Base-by-base conservation (phyloP, 1,140 invertebrate species). In the Papilio glaucus region DNA sequence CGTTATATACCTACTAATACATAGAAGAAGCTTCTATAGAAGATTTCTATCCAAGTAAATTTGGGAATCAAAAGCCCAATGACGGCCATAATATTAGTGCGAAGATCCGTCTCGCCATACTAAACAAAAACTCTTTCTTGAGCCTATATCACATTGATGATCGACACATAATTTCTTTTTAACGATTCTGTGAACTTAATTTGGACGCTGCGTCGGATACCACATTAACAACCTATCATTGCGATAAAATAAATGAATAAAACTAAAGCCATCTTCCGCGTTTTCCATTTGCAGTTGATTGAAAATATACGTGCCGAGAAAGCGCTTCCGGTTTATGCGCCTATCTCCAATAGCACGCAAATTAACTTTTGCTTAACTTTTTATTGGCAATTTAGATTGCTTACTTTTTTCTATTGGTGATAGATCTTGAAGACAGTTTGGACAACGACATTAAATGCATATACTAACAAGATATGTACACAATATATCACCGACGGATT, bases 251-350 rank as follows among this genome's bases (percentile, higher is more conserved):
- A 63, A 63, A 63, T 18, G 9, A 63, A 63, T 39, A 63, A 63
- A 63, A 63, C 15, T 39, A 38, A 62, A 63, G 61, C 29, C 9
- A 63, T 38, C 61, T 63, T 38, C 10, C 33, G 33, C 26, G 33
- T 49, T 33, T 69, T 69, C 67, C 41, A 49, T 42, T 69, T 45
- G 67, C 67, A 49, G 67, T 49, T 69, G 67, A 69, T 69, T 69
- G 67, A 69, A 69, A 69, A 69, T 26, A 69, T 45, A 49, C 67
- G 67, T 69, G 67, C 21, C 29, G 7, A 29, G 29, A 53, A 69
- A 42, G 24, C 37, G 42, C 42, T 49, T n/a, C 67, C 24, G 42
- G 67, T 26, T 63, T 63, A 37, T 63, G 49, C 38, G 39, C 37
- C 61, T 21, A 21, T 63, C 61, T 63, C 61, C 61, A 38, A 37